Evolutionary conservation across 2,888 invertebrate genomes (phyloP), one percentile per base, ranked within the genome.

Genomic region (Hoplodrina blanda): DNA sequence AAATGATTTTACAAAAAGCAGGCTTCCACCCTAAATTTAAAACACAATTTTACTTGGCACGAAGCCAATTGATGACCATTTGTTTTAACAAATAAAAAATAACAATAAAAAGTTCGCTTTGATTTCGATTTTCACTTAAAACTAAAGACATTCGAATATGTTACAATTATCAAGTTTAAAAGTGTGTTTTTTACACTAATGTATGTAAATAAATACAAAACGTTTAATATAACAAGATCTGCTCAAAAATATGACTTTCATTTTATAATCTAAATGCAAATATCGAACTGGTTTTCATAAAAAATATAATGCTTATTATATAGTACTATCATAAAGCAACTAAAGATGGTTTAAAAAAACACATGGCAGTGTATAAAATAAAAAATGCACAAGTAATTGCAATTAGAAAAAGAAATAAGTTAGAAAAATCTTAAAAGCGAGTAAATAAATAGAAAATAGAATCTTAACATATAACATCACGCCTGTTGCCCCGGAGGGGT

Each of bases 21-120:
- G 52, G n/a, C 19, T 60, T 65, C 20, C 41, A 56, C 66, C 46
- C 53, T 53, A 25, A 63, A 68, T 68, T 65, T 17, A 41, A 63
- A 65, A 76, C 65, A 72, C 60, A 74, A 68, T 79, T 67, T 57
- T 56, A 49, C 10, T 50, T 59, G 44, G 37, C 53, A 62, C 25
- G 37, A 37, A 77, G 46, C 33, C 44, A 62, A 53, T 56, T 60
- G 41, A 62, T 37, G 33, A 54, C 49, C 6, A 65, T 76, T 73
- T 62, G 68, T 74, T 73, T 57, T 66, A 67, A 78, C 55, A 57
- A 73, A 78, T 84, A 82, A 81, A 84, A 86, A 85, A 88, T 71
- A 86, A 85, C 82, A 87, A 85, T 85, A 83, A 84, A 81, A 87
- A 81, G 78, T 83, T 86, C 77, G 80, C 83, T 72, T 83, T 83